Percentiles rank a stretch among this genome's conserved stretches.
These are phyloP conservation scores for Polypedilum pembai DNA, from an alignment of 1,140 invertebrate genomes.

Conservation along the genomic window DNA sequence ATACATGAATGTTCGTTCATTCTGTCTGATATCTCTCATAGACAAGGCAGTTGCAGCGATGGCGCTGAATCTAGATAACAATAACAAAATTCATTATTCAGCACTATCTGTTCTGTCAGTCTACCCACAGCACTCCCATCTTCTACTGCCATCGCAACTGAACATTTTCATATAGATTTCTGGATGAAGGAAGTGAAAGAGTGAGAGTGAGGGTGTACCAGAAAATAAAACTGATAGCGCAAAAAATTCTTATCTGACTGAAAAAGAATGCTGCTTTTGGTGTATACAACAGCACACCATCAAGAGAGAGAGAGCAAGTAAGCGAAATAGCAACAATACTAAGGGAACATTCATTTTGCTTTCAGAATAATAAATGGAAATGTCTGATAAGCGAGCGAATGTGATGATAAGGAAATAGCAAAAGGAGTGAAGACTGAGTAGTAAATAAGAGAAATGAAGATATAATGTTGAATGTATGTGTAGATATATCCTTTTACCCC, in stretches of 20 bases:
- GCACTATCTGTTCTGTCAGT: slow-evolving; percentile 23
- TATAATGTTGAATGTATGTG: neutral
- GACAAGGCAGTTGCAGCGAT: slow-evolving; percentile 10
- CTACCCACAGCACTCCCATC: slow-evolving; percentile 5
- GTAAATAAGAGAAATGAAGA: neutral
- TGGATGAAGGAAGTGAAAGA: neutral
- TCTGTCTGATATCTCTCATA: neutral
- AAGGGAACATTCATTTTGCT: slow-evolving; percentile 22
- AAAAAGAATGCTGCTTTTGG: slow-evolving; percentile 1
- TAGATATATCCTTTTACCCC: no score
- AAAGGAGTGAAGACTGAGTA: slow-evolving; percentile 4
- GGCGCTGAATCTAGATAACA: slow-evolving; percentile 23
- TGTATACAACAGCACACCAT: neutral
- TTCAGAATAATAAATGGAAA: slow-evolving; percentile 22
- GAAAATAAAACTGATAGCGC: neutral
- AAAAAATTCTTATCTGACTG: neutral
- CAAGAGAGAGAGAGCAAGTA: neutral
- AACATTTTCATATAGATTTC: slow-evolving; percentile 12
- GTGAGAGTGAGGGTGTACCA: neutral
- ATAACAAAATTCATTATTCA: slow-evolving; percentile 26
- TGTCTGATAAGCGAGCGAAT: slow-evolving; percentile 21
- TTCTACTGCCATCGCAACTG: neutral
- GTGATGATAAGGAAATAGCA: slow-evolving; percentile 10
- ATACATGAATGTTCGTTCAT: no score
- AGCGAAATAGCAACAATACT: slow-evolving; percentile 10